Base-by-base conservation (phyloP, 2,113 vertebrate genomes). In the Periophthalmus modestus region DNA sequence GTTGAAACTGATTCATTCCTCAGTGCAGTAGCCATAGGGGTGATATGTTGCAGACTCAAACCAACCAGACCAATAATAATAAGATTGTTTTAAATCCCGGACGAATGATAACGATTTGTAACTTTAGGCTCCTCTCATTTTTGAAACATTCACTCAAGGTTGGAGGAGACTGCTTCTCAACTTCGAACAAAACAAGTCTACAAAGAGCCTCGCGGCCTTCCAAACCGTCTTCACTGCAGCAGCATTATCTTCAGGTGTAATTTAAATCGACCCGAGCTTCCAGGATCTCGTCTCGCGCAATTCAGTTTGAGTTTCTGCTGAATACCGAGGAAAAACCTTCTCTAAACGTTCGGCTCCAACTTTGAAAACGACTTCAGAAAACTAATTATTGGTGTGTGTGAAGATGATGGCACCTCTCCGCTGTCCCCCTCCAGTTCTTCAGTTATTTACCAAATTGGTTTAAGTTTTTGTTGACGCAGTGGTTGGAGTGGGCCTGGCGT, bases 381-480 rank as follows among this genome's bases (percentile, higher is more conserved):
- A 65, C 55, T 39, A 68, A 74, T 74, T 74, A 59, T 24, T 47
- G 28, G 43, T 21, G 55, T 58, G 3, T 9, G 48, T 71, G 62
- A 23, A 14, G 70, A 24, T 3, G 1, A 55, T 11, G 52, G 52
- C 4, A 5, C 34, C 36, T 2, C 43, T 71, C 62, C 77, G 16
- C 33, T 62, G 50, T 76, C 39, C 13, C 24, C 57, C 72, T 36
- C 68, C 24, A 21, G 59, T 1, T 5, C 68, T 65, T 74, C 36
- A 62, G 78, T 68, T 72, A 61, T 86, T 80, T 74, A 66, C 43
- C 66, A 72, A 80, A 82, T 77, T 43, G 54, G 55, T 80, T 80
- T 81, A 69, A 58, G 19, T 66, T 81, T 83, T 82, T 72, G 68
- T 86, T 82, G 82, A 83, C 69, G 63, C 61, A 43, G 69, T 69